These are phyloP conservation scores for Cataglyphis rosenhaueri DNA, from an alignment of 2,888 invertebrate species.

Conservation along the genomic window DNA sequence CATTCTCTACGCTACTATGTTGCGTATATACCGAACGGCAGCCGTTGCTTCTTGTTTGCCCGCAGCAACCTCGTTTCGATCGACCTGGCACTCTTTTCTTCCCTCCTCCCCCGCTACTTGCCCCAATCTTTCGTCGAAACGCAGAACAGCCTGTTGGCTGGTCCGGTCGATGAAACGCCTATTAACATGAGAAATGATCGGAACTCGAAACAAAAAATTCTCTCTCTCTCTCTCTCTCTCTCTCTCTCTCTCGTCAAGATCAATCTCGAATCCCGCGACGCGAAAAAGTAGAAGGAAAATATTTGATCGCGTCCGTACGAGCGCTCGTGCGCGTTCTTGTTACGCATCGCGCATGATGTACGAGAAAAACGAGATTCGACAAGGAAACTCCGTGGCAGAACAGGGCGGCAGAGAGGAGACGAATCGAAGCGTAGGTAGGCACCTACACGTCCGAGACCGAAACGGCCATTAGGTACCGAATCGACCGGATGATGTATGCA, in stretches of 20 bases:
- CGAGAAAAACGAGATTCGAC: constrained; percentile 38
- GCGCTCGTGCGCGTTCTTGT: constrained; percentile 31
- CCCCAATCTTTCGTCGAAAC: constrained; percentile 42
- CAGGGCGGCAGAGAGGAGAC: constrained; percentile 19
- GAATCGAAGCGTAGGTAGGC: constrained; percentile 27
- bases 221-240: no score
- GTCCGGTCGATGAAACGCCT: constrained; percentile 27
- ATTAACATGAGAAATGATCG: constrained; percentile 34
- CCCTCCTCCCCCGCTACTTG: neutral
- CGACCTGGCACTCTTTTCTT: constrained; percentile 39
- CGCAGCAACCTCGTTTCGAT: constrained; percentile 63
- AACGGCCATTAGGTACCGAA: constrained; percentile 56
- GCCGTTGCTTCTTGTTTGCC: constrained; percentile 71
- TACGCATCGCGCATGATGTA: neutral
- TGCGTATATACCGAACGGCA: constrained; percentile 37
- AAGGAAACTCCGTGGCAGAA: constrained; percentile 1
- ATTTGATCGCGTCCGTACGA: neutral
- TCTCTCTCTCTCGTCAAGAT: constrained; percentile 27
- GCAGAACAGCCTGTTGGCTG: constrained; percentile 27
- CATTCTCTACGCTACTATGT: constrained; percentile 48
- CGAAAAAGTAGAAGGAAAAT: neutral
- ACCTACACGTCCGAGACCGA: constrained; percentile 48
- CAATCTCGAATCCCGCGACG: constrained; percentile 1
- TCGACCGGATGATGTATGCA: constrained; percentile 55
- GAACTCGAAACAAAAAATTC: constrained; percentile 22